Base-by-base conservation (phyloP, 2,888 invertebrate genomes). In the Orthosia cruda region DNA sequence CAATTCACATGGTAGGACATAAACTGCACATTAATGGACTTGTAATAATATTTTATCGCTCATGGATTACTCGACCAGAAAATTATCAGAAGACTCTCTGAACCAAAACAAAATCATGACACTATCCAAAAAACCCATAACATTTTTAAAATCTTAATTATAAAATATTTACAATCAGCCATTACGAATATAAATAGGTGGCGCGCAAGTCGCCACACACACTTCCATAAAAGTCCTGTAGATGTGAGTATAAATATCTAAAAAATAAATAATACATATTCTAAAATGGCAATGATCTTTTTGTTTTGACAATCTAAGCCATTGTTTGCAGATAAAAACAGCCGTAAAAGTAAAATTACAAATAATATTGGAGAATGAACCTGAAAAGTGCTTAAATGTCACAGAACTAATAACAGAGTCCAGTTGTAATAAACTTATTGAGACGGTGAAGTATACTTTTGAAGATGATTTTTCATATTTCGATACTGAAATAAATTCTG, bases 261-360 rank as follows among this genome's bases (percentile, higher is more conserved):
- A n/a, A n/a, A n/a, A n/a, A 23, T 18, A 57, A 57, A 9, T 15
- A 40, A 66, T 57, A 20, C 40, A 67, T 26, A 26, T 47, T 26
- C 15, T 2, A 15, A 26, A 45, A 23, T 23, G 4, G 5, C 5
- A 23, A 45, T 45, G 45, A n/a, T n/a, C n/a, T n/a, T n/a, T n/a
- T 1, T 16, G n/a, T 47, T 67, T 59, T 45, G 15, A 67, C 12
- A 58, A 59, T 59, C 47, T n/a, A 26, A n/a, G 18, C 47, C 11
- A 47, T 47, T 67, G 9, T 59, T 58, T 59, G 45, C 5, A 47
- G 45, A 67, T 57, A 45, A 15, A 66, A 9, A 23, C 40, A 57
- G 20, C 40, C 57, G 15, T 57, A 12, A 32, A 16, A 52, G n/a
- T 52, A 23, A 57, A 66, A 40, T 20, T 54, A 40, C 54, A 40